phyloP scores from a whole-genome alignment of 1,140 invertebrate genomes.

The Aporrectodea caliginosa region DNA sequence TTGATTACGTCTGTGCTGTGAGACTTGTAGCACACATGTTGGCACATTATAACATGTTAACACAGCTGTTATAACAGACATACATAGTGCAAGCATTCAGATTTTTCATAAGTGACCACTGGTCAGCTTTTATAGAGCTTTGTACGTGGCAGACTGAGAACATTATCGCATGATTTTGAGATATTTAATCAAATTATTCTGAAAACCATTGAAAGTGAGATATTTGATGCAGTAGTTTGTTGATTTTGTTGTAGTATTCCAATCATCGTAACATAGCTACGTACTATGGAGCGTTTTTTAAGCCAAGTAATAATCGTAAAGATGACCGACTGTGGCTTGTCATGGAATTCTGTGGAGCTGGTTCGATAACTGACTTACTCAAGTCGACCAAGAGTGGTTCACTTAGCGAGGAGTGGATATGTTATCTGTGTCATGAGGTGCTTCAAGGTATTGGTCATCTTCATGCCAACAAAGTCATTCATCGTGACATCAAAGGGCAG shows the following conservation, averaged over 20 bases:
- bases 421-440: slow-evolving; percentile 87
- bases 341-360: slow-evolving; percentile 99
- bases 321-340: slow-evolving; percentile 98
- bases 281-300: slow-evolving; percentile 99
- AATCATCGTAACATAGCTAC: slow-evolving; percentile 99
- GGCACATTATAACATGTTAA: no score
- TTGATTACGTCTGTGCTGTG: no score
- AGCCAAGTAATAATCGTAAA: slow-evolving; percentile 94
- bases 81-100: no score
- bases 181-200: no score
- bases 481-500: slow-evolving; percentile 99
- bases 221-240: no score
- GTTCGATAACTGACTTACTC: slow-evolving; percentile 96
- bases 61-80: no score
- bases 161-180: no score
- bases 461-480: slow-evolving; percentile 98
- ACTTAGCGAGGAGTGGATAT: slow-evolving; percentile 99
- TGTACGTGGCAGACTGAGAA: no score
- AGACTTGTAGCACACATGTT: no score
- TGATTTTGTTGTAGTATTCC: slow-evolving; percentile 66
- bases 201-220: no score
- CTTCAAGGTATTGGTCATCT: slow-evolving; percentile 87
- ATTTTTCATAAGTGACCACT: no score
- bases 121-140: no score
- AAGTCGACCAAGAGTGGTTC: slow-evolving; percentile 63